phyloP scores from a whole-genome alignment of 1,140 invertebrate species.

The Ceratoteleas bidentatus region DNA sequence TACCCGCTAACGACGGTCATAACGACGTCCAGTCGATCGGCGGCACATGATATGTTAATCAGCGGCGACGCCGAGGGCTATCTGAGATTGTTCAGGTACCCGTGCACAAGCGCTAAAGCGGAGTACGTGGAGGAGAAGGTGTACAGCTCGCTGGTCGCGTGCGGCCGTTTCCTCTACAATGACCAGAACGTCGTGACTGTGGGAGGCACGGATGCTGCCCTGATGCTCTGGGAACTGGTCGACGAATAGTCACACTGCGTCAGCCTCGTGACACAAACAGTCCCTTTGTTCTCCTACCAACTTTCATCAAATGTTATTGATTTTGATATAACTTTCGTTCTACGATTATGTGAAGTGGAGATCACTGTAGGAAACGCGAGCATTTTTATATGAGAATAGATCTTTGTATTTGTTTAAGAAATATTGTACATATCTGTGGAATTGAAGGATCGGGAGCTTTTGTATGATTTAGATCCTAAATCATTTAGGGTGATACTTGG shows the following conservation, averaged over 20 bases:
- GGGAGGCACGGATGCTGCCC: slow-evolving; percentile 94
- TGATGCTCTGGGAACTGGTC: slow-evolving; percentile 95
- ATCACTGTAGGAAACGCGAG: slow-evolving; percentile 22
- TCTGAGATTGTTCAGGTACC: slow-evolving; percentile 93
- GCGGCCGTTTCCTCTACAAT: slow-evolving; percentile 91
- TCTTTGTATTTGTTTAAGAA: too few species aligned
- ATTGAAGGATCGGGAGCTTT: too few species aligned
- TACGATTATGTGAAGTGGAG: slow-evolving; percentile 44
- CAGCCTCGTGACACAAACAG: too few species aligned
- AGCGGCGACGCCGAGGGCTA: slow-evolving; percentile 96
- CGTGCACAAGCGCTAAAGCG: slow-evolving; percentile 90
- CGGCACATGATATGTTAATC: slow-evolving; percentile 91
- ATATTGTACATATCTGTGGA: too few species aligned
- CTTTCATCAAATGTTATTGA: slow-evolving; percentile 37
- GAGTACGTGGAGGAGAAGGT: slow-evolving; percentile 94
- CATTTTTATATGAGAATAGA: slow-evolving; percentile 16
- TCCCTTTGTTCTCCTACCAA: slow-evolving; percentile 9
- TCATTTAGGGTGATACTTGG: too few species aligned
- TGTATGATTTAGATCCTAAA: too few species aligned
- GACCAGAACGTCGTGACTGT: slow-evolving; percentile 93
- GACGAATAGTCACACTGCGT: slow-evolving; percentile 86
- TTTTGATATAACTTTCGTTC: slow-evolving; percentile 41
- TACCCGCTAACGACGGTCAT: slow-evolving; percentile 91
- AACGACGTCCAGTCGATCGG: slow-evolving; percentile 89
- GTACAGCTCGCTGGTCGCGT: slow-evolving; percentile 92